Base-by-base conservation (phyloP, 2,888 invertebrate genomes). In the Arrhopalites spinosus region DNA sequence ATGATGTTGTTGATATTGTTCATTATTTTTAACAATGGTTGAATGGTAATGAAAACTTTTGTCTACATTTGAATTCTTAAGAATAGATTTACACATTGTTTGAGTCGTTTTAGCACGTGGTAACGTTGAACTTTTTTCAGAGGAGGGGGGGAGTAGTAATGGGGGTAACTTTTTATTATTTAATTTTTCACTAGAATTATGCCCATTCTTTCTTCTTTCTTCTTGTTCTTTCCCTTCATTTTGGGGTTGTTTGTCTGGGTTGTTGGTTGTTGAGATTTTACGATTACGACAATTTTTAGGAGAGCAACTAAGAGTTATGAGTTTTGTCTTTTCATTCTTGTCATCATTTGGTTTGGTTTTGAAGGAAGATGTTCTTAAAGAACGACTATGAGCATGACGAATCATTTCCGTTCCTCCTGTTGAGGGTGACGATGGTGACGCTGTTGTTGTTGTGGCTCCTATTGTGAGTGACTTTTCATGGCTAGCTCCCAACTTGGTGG, bases 351-450 rank as follows among this genome's bases (percentile, higher is more conserved):
- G 25, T 43, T 67, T 67, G 36, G 36, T 68, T 59, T 56, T 74
- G 74, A 74, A 74, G 23, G 74, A 74, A 11, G 67, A 30, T 50
- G 75, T 75, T 69, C 73, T 72, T 25, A 76, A 61, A 36, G 68
- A 68, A 43, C 76, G 76, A 59, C 71, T 76, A 17, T 61, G 73
- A 68, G 76, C 76, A 68, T 73, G 73, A 63, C 76, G 76, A 73
- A 76, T 76, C n/a, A 73, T 47, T 61, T 76, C 73, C 59, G 61
- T 36, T 36, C 29, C 64, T 68, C 68, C 68, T 72, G 72, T 63
- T 63, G 59, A 43, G 72, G 72, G 72, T 63, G 72, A 72, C 72
- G 72, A 45, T 8, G 71, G 29, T n/a, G 72, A 72, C 25, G 53
- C 7, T 7, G 53, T 17, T 47, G 25, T 63, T 36, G 72, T 63